Base-by-base conservation (phyloP, 2,797 vertebrate species). In the Austrolebias charrua region DNA sequence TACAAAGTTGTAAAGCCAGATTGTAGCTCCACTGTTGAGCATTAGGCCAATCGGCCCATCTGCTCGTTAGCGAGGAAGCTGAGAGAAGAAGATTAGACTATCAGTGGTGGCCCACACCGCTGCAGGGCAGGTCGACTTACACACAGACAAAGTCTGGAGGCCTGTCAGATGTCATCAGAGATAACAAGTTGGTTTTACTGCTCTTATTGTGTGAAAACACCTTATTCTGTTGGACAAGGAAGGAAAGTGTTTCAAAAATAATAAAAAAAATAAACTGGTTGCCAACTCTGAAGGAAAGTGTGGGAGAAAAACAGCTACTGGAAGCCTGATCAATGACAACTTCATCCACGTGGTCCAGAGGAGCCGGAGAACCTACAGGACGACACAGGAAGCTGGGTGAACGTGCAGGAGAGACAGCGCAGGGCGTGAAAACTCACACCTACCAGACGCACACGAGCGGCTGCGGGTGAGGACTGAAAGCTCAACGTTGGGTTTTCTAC, bases 1-100 rank as follows among this genome's bases (percentile, higher is more conserved):
- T 31, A 72, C 35, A 50, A 47, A 70, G 53, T 31, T 18, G 16
- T 38, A n/a, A 38, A 33, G 61, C 45, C 50, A 66, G 65, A 76
- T 69, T 79, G 45, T 49, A 64, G 56, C 52, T 66, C 11, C 51
- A n/a, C 51, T 64, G 58, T 63, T 52, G 58, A 73, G 56, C 62
- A 66, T 51, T 56, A 67, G 50, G 63, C 73, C 65, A 66, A 81
- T 80, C 63, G 65, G 75, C 46, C 71, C 62, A 69, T 76, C 69
- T 63, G 66, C 75, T 81, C 43, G 76, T 75, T 69, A 75, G 81
- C 47, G 14, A 67, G 46, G 66, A 82, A 75, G 82, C 80, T 71
- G 73, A 73, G 61, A 60, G 55, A 58, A 69, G 49, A 16, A 87
- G 85, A 88, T 87, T 83, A 86, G 63, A 59, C 76, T 78, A 83